phyloP scores from a whole-genome alignment of 2,888 invertebrate species.

The Dicyrtoma fusca region DNA sequence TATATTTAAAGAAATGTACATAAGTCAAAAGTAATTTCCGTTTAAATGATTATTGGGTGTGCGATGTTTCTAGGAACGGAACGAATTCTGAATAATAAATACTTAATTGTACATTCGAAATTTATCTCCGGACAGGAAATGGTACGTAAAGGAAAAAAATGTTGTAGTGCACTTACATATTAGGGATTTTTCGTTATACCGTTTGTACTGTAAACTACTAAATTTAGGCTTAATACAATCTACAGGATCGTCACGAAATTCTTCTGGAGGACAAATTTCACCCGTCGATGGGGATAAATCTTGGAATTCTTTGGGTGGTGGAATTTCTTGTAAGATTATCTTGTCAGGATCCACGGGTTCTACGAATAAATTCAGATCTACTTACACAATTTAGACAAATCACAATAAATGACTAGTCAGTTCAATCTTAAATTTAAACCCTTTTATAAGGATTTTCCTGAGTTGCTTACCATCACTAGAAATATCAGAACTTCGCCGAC shows the following conservation, averaged over 20 bases:
- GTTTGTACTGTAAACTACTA: slow-evolving; percentile 40
- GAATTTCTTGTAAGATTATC: slow-evolving; percentile 39
- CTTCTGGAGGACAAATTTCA: slow-evolving; percentile 39
- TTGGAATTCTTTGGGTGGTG: slow-evolving; percentile 49
- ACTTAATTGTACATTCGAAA: no score
- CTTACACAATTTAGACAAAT: background rate
- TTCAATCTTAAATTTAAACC: slow-evolving; percentile 12
- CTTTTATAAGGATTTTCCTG: no score
- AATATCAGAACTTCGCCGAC: slow-evolving; percentile 64
- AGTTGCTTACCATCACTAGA: slow-evolving; percentile 58
- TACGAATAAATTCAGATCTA: background rate
- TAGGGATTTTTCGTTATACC: slow-evolving; percentile 30
- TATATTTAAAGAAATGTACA: background rate
- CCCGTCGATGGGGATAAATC: slow-evolving; percentile 37
- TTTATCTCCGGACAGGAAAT: background rate
- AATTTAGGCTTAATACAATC: slow-evolving; percentile 36
- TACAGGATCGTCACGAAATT: slow-evolving; percentile 46
- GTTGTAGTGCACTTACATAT: slow-evolving; percentile 14
- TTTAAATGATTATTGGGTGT: no score
- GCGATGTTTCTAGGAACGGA: no score
- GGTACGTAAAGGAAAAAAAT: no score
- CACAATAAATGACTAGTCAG: background rate
- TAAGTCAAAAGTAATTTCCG: no score
- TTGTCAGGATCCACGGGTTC: slow-evolving; percentile 38
- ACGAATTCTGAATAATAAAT: no score